These are phyloP conservation scores for Drosophila kohkoa DNA, from an alignment of 1,140 invertebrate species.

Conservation along the genomic window DNA sequence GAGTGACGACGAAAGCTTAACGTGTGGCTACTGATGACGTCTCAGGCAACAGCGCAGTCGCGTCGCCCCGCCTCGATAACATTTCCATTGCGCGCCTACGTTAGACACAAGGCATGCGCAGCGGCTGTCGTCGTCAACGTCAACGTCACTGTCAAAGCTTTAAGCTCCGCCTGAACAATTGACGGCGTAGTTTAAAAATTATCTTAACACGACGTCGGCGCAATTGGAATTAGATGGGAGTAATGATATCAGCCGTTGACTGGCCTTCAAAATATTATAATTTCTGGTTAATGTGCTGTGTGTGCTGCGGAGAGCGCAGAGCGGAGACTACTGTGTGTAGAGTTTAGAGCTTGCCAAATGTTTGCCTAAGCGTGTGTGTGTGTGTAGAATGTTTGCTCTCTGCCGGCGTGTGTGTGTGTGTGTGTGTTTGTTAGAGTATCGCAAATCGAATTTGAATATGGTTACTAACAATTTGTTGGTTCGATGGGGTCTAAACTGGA, in stretches of 20 bases:
- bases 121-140: conserved; percentile 2
- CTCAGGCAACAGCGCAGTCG: neutral
- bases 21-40: conserved; percentile 13
- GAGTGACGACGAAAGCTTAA: conserved; percentile 39
- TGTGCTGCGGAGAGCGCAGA: neutral
- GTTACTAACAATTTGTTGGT: conserved; percentile 74
- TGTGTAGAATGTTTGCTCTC: conserved; percentile 39
- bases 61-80: neutral
- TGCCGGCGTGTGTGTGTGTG: conserved; percentile 4
- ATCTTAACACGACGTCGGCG: conserved; percentile 44
- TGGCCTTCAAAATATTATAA: conserved; percentile 83
- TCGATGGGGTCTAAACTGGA: conserved; percentile 53
- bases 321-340: conserved; percentile 24
- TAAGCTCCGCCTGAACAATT: conserved; percentile 26
- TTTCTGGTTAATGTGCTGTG: conserved; percentile 60
- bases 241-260: conserved; percentile 53
- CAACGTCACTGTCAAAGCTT: conserved; percentile 17
- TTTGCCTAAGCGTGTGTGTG: conserved; percentile 58
- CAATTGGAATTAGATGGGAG: conserved; percentile 71
- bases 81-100: conserved; percentile 12
- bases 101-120: conserved; percentile 22
- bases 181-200: conserved; percentile 62
- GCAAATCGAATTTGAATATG: conserved; percentile 67
- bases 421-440: conserved; percentile 25
- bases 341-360: conserved; percentile 51